Evolutionary conservation across 2,888 invertebrate genomes (phyloP).

Genomic region (Limnephilus lunatus): DNA sequence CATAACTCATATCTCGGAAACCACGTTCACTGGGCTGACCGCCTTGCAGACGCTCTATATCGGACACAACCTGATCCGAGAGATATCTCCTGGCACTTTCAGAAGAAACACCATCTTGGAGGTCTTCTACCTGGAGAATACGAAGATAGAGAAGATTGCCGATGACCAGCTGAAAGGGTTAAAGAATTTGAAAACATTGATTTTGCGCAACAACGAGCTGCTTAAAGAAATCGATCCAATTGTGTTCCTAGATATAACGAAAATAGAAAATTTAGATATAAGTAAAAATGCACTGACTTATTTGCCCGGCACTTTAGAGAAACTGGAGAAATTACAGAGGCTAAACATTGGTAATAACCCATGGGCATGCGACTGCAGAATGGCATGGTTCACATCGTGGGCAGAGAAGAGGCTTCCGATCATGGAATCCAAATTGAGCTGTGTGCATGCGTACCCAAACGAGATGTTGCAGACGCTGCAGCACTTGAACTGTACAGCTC

Average conservation of each 20-base stretch:
- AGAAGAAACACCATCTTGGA: conserved; percentile 80
- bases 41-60: conserved; percentile 79
- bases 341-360: conserved; percentile 86
- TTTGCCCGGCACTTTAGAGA: conserved; percentile 83
- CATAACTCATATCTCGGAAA: conserved; percentile 78
- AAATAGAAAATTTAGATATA: conserved; percentile 82
- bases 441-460: conserved; percentile 81
- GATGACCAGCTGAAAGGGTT: conserved; percentile 83
- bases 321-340: conserved; percentile 80
- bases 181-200: conserved; percentile 77
- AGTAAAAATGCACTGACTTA: conserved; percentile 84
- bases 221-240: conserved; percentile 81
- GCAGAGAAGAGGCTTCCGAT: conserved; percentile 76
- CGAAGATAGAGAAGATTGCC: conserved; percentile 81
- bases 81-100: conserved; percentile 80
- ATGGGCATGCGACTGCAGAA: conserved; percentile 92
- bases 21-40: conserved; percentile 79
- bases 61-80: conserved; percentile 79
- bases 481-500: conserved; percentile 84
- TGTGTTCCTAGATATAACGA: conserved; percentile 80
- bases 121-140: conserved; percentile 81
- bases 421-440: conserved; percentile 80
- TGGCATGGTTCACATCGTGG: conserved; percentile 86
- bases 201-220: conserved; percentile 79
- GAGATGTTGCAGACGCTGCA: conserved; percentile 84